Base-by-base conservation (phyloP, 2,113 vertebrate species). In the Calyptommatus sinebrachiatus region DNA sequence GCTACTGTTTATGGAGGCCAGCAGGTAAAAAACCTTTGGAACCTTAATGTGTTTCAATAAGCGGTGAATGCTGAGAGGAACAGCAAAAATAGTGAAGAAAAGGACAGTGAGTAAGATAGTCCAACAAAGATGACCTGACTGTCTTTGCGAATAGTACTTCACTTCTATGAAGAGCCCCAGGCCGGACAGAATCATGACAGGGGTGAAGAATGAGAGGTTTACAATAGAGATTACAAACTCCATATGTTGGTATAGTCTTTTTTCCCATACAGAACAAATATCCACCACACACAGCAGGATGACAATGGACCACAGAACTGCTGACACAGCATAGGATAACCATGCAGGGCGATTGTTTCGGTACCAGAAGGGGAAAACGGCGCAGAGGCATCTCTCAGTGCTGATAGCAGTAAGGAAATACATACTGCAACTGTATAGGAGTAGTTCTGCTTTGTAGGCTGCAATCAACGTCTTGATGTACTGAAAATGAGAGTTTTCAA, bases 361-460 rank as follows among this genome's bases (percentile, higher is more conserved):
- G 50, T 86, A 90, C 92, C 92, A 92, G 68, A 80, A n/a, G 0
- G 90, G 89, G 1, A 81, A 85, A 80, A 89, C 1, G n/a, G 88
- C 85, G 0, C 88, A 90, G 18, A 81, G 14, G 24, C 90, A 89
- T 83, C 92, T 88, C 83, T 92, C 92, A 0, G 26, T 18, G 81
- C 91, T 92, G 45, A 92, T 45, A 50, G 89, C 90, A 0, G 90
- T 90, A 63, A 92, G 87, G 41, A 84, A 83, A 8, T 79, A 73
- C 22, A 91, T 88, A 66, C 91, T 84, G 62, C 88, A 88, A 0
- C 88, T 3, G 2, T 86, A 29, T 1, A 88, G 31, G 0, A 89
- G 78, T 0, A 78, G 8, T 62, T 84, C 87, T 28, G 90, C 83
- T 12, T 88, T 84, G 46, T 50, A 9, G 14, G 87, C 1, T 18